Conservation (phyloP, 1,140 invertebrate species). For the Scaptomyza graminum region DNA sequence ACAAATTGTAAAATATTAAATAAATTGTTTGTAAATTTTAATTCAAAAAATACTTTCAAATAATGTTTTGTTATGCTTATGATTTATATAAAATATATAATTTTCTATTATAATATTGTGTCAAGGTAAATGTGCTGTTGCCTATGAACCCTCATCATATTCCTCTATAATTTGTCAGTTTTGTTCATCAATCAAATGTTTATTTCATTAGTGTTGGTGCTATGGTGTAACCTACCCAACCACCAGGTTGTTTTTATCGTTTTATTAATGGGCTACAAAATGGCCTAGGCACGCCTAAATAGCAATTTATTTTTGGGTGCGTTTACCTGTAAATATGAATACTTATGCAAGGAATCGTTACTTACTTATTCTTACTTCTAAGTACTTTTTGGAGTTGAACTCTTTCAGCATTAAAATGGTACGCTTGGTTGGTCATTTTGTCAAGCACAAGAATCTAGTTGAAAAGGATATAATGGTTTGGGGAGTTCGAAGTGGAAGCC, state of each 20-base stretch:
- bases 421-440: constrained; percentile 34
- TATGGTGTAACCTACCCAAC: neutral
- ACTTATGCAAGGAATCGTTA: too few relatives aligned
- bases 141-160: neutral
- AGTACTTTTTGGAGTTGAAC: constrained; percentile 3
- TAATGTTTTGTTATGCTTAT: too few relatives aligned
- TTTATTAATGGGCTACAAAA: constrained; percentile 67
- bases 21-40: too few relatives aligned
- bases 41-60: too few relatives aligned
- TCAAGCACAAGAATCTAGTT: constrained; percentile 56
- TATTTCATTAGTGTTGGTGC: constrained; percentile 54
- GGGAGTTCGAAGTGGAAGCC: neutral
- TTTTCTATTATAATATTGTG: too few relatives aligned
- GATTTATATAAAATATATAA: too few relatives aligned
- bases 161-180: constrained; percentile 57
- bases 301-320: constrained; percentile 4
- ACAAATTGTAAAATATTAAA: too few relatives aligned
- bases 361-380: constrained; percentile 2
- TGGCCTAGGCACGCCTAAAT: constrained; percentile 51
- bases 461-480: constrained; percentile 64
- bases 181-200: constrained; percentile 65
- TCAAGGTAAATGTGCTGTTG: too few relatives aligned
- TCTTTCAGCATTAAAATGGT: constrained; percentile 50
- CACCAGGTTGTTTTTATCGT: constrained; percentile 14
- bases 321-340: too few relatives aligned